Conservation (phyloP, 2,797 vertebrate genomes). For the Epinephelus awoara region DNA sequence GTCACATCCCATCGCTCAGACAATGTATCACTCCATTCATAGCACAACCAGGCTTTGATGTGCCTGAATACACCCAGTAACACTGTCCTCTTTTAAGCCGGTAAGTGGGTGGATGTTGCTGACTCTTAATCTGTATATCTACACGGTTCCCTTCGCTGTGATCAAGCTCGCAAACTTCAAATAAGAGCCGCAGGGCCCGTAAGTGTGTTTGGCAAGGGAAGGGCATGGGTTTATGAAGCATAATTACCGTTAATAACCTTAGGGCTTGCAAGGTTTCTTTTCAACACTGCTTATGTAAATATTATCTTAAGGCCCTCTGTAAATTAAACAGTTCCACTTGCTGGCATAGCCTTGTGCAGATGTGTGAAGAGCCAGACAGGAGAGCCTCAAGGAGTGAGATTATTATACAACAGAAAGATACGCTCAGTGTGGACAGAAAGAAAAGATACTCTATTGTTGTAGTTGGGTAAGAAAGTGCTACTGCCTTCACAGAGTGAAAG, state of each 20-base stretch:
- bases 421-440: conserved; percentile 35
- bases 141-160: conserved; percentile 61
- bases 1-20: conserved; percentile 77
- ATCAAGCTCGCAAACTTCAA: conserved; percentile 72
- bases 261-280: conserved; percentile 74
- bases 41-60: conserved; percentile 72
- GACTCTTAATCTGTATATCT: conserved; percentile 76
- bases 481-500: conserved; percentile 22
- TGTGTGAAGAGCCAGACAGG: conserved; percentile 27
- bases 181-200: conserved; percentile 60
- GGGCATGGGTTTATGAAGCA: conserved; percentile 74
- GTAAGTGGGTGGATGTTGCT: conserved; percentile 76
- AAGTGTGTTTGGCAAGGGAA: conserved; percentile 74
- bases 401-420: conserved; percentile 36
- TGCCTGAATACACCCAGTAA: conserved; percentile 70
- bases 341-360: conserved; percentile 52
- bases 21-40: conserved; percentile 79
- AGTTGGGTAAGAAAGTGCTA: neutral
- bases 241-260: conserved; percentile 80
- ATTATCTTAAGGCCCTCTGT: conserved; percentile 72
- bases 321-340: conserved; percentile 74
- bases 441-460: conserved; percentile 30
- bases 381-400: conserved; percentile 41
- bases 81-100: conserved; percentile 67
- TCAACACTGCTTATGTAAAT: conserved; percentile 79